phyloP scores from a whole-genome alignment of 2,797 vertebrate genomes.

The Podarcis siculus region DNA sequence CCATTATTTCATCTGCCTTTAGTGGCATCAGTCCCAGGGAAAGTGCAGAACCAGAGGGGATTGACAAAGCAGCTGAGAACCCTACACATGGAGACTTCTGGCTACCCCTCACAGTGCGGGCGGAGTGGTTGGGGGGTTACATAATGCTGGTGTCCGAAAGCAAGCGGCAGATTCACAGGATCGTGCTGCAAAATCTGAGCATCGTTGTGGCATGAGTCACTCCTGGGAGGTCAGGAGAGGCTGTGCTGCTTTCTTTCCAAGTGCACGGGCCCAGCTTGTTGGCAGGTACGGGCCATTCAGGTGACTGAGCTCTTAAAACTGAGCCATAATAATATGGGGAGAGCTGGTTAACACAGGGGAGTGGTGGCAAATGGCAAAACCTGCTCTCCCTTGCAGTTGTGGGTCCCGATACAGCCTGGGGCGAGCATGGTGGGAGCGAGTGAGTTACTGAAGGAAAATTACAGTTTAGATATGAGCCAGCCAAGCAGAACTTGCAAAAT shows the following conservation, averaged over 20 bases:
- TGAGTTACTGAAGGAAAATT: slow-evolving; percentile 2
- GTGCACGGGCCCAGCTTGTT: neutral
- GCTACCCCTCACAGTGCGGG: neutral
- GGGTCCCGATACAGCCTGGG: neutral
- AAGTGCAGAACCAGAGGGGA: neutral
- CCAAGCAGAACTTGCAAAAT: slow-evolving; percentile 34
- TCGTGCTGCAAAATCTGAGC: neutral
- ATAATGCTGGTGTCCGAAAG: neutral
- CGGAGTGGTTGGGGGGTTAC: neutral
- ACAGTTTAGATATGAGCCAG: slow-evolving; percentile 6
- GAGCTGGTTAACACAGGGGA: neutral
- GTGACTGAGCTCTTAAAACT: neutral
- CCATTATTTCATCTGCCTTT: neutral
- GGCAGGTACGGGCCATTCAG: neutral
- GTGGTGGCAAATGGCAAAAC: neutral
- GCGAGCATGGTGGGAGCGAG: no score
- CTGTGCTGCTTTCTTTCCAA: neutral
- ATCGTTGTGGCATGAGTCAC: neutral
- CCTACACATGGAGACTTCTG: neutral
- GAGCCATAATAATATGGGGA: neutral
- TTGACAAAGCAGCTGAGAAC: neutral
- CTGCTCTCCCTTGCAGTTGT: neutral
- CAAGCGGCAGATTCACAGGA: neutral
- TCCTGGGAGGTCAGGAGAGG: neutral
- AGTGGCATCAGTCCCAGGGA: neutral